phyloP scores from a whole-genome alignment of 2,888 invertebrate species.

The Aspidiotus rigidus region DNA sequence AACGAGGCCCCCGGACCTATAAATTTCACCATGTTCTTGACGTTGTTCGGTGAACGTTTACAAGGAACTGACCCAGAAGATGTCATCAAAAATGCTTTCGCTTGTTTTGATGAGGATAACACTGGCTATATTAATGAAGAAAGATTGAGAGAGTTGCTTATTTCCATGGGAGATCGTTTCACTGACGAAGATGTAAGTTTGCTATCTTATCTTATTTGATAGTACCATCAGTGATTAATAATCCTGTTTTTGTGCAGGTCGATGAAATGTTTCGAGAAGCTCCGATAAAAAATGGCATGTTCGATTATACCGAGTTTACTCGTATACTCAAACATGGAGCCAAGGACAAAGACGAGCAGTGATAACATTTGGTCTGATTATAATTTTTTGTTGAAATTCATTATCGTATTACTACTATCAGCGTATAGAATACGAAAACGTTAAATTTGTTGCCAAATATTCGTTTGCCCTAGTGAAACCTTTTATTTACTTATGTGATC shows the following conservation, averaged over 20 bases:
- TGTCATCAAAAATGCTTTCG: conserved; percentile 98
- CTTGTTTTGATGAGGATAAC: conserved; percentile 97
- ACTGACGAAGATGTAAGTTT: conserved; percentile 80
- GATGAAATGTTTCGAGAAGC: conserved; percentile 99
- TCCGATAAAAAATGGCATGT: conserved; percentile 83
- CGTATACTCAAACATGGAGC: conserved; percentile 98
- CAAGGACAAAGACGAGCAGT: conserved; percentile 95
- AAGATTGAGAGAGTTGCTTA: conserved; percentile 83
- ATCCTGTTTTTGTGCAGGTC: conserved; percentile 46
- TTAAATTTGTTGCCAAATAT: too few species aligned
- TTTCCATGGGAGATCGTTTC: conserved; percentile 94
- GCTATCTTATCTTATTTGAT: background rate
- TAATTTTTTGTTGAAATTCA: too few species aligned
- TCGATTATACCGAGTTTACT: conserved; percentile 97
- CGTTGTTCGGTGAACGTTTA: conserved; percentile 92
- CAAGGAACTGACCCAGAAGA: conserved; percentile 99
- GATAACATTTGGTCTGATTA: conserved; percentile 38
- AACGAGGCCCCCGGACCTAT: conserved; percentile 97
- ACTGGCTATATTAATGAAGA: conserved; percentile 87
- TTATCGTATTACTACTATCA: too few species aligned
- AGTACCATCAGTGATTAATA: background rate
- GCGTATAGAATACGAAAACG: too few species aligned
- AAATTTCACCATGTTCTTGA: conserved; percentile 99
- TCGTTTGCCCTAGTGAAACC: too few species aligned
- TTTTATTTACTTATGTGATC: too few species aligned